phyloP scores from a whole-genome alignment of 2,888 invertebrate genomes.

The Micoletzkya japonica region DNA sequence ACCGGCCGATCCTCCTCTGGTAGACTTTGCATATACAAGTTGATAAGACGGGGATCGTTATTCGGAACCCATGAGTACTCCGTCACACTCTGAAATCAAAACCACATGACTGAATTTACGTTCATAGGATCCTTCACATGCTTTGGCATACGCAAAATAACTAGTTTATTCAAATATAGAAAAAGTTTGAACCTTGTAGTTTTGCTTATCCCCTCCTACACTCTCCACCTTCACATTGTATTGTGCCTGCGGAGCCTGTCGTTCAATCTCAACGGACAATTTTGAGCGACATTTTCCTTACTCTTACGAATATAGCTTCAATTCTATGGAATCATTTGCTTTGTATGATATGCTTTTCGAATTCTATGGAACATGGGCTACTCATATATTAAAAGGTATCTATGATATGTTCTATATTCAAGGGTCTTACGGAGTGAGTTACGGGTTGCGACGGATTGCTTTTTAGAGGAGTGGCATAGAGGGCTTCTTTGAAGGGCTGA shows the following conservation, averaged over 20 bases:
- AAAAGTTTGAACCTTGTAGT: slow-evolving; percentile 7
- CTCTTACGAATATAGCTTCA: too few species aligned
- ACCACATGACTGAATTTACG: neutral
- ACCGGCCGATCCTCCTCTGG: slow-evolving; percentile 74
- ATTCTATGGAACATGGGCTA: too few species aligned
- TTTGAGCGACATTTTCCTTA: neutral
- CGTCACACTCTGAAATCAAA: slow-evolving; percentile 35
- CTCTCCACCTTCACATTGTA: slow-evolving; percentile 17
- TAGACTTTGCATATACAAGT: slow-evolving; percentile 71
- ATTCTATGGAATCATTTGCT: too few species aligned
- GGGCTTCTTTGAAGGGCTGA: slow-evolving; percentile 12
- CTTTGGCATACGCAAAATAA: neutral
- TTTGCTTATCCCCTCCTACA: slow-evolving; percentile 1
- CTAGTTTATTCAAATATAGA: too few species aligned
- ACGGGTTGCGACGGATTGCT: too few species aligned
- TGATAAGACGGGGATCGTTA: slow-evolving; percentile 67
- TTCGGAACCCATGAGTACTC: slow-evolving; percentile 54
- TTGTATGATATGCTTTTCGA: too few species aligned
- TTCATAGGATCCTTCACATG: neutral
- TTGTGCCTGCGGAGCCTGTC: slow-evolving; percentile 1
- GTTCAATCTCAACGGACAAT: neutral
- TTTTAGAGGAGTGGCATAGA: slow-evolving; percentile 7
- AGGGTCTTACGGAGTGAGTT: too few species aligned
- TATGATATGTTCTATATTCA: too few species aligned
- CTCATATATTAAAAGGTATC: too few species aligned